Percentiles rank a stretch among this genome's conserved stretches.
Conservation (phyloP, 2,113 vertebrate genomes). For the Scomber japonicus region DNA sequence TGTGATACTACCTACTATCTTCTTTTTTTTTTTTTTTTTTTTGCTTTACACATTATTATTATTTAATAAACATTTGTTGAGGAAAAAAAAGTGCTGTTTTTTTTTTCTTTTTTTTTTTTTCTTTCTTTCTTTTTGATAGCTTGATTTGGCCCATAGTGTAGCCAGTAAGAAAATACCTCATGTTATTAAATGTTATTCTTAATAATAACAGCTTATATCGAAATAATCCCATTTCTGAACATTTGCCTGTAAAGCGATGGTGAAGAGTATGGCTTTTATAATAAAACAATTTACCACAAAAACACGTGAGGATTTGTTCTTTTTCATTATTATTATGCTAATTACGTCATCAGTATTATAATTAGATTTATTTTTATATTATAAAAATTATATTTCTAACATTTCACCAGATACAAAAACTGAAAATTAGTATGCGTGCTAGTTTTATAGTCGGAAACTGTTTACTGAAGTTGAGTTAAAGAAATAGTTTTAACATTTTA, state of each 20-base stretch:
- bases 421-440: too few species aligned
- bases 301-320: not conserved
- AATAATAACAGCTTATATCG: slow-evolving; percentile 66
- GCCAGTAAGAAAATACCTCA: slow-evolving; percentile 81
- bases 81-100: slow-evolving; percentile 62
- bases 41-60: slow-evolving; percentile 76
- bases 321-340: too few species aligned
- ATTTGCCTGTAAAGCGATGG: slow-evolving; percentile 66
- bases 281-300: slow-evolving; percentile 65
- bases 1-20: slow-evolving; percentile 86
- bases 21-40: slow-evolving; percentile 2
- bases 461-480: too few species aligned
- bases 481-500: too few species aligned
- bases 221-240: slow-evolving; percentile 68
- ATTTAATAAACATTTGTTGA: slow-evolving; percentile 84
- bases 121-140: slow-evolving; percentile 41
- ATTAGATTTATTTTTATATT: not conserved
- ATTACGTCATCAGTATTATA: too few species aligned
- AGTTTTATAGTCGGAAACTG: too few species aligned
- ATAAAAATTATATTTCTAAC: too few species aligned
- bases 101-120: slow-evolving; percentile 1
- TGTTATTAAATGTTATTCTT: slow-evolving; percentile 77
- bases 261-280: slow-evolving; percentile 73
- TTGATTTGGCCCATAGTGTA: slow-evolving; percentile 74
- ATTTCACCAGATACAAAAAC: too few species aligned